Conservation (phyloP, 2,113 vertebrate genomes). For the Chamaea fasciata region DNA sequence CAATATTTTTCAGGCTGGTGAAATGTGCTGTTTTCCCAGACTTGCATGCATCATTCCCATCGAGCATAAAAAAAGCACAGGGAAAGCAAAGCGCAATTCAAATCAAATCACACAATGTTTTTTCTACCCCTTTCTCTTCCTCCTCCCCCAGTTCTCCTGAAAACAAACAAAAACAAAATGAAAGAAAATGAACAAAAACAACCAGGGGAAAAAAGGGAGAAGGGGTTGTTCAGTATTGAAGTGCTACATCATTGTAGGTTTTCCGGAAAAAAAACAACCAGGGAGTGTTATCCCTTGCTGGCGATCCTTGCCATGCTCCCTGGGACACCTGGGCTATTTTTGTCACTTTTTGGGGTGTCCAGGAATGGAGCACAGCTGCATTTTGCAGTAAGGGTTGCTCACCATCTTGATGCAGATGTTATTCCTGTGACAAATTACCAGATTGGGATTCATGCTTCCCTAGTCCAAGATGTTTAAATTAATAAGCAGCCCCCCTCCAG, state of each 20-base stretch:
- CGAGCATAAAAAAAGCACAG: not conserved
- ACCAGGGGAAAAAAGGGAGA: not conserved
- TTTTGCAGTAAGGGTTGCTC: not conserved
- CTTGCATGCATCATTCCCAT: not conserved
- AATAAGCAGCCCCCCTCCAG: not conserved
- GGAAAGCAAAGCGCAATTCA: not conserved
- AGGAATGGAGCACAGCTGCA: not conserved
- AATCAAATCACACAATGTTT: slow-evolving; percentile 1
- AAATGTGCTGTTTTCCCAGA: not conserved
- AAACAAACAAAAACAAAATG: slow-evolving; percentile 43
- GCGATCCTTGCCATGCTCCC: rapidly evolving
- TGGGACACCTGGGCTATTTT: not conserved
- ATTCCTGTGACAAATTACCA: not conserved
- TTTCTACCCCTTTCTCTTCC: not conserved
- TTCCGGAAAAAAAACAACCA: not conserved
- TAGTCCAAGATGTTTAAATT: not conserved
- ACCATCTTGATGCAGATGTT: not conserved
- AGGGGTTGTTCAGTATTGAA: not conserved
- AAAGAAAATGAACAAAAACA: slow-evolving; percentile 8
- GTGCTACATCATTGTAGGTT: not conserved
- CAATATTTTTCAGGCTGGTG: not conserved
- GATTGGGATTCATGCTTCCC: not conserved
- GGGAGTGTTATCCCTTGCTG: not conserved
- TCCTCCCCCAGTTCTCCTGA: not conserved
- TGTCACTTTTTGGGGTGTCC: not conserved